These are phyloP conservation scores for Piprites chloris DNA, from an alignment of 2,113 vertebrate genomes.

Conservation along the genomic window DNA sequence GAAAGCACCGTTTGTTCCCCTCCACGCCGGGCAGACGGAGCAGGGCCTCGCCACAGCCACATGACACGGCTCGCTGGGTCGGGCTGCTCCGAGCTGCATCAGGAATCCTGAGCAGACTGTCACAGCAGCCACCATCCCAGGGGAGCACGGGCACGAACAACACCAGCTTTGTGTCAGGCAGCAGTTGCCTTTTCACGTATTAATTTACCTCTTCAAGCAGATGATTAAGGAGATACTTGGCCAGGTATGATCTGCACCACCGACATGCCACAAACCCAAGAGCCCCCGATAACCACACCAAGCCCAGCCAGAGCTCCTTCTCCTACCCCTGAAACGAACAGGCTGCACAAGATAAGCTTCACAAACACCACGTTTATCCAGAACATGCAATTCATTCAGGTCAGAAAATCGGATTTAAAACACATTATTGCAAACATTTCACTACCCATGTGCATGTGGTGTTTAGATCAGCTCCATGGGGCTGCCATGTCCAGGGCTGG, in stretches of 20 bases:
- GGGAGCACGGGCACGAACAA: not conserved
- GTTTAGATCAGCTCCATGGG: not conserved
- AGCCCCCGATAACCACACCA: rapidly evolving
- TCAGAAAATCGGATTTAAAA: not conserved
- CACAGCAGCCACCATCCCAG: not conserved
- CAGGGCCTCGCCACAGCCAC: not conserved
- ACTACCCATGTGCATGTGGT: rapidly evolving
- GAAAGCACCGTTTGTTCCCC: conserved; percentile 10
- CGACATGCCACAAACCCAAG: rapidly evolving
- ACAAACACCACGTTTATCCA: not conserved
- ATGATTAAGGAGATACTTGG: not conserved
- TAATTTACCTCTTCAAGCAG: not conserved
- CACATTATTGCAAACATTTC: not conserved
- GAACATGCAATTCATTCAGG: not conserved
- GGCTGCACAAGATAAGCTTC: not conserved
- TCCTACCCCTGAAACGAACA: not conserved
- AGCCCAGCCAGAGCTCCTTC: not conserved
- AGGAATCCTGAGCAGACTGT: not conserved
- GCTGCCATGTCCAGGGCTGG: not conserved
- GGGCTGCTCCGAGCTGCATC: not conserved
- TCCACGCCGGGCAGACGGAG: not conserved
- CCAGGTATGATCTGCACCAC: not conserved
- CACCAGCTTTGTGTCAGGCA: not conserved
- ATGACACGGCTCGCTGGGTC: not conserved
- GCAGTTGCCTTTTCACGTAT: not conserved